phyloP scores from a whole-genome alignment of 2,797 vertebrate species.

The Crenuchus spilurus region DNA sequence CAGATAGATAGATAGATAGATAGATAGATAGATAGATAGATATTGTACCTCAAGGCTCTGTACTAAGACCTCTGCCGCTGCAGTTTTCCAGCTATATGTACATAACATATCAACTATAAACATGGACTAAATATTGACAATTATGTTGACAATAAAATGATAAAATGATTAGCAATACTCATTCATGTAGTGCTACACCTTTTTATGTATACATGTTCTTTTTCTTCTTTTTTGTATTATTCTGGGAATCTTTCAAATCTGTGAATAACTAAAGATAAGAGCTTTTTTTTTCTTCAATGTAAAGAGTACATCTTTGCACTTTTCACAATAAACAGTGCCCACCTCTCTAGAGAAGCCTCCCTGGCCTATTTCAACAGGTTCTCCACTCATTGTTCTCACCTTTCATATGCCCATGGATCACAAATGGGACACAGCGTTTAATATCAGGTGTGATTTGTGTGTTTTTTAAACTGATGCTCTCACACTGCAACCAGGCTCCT shows the following conservation, averaged over 20 bases:
- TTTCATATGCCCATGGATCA: constrained; percentile 42
- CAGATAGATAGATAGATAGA: too few relatives aligned
- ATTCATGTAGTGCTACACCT: not conserved
- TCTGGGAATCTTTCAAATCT: not conserved
- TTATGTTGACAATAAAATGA: not conserved
- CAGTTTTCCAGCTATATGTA: not conserved
- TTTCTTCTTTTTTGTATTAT: not conserved
- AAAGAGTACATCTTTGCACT: not conserved
- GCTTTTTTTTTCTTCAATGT: not conserved
- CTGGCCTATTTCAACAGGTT: constrained; percentile 34
- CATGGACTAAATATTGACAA: not conserved
- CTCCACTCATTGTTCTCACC: constrained; percentile 23
- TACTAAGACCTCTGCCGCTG: not conserved
- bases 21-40: too few relatives aligned
- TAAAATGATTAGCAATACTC: not conserved
- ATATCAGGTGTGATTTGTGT: constrained; percentile 54
- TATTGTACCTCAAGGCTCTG: not conserved
- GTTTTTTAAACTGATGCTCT: constrained; percentile 48
- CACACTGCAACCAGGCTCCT: constrained; percentile 28
- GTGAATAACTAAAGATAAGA: not conserved
- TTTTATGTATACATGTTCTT: not conserved
- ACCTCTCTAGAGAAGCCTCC: constrained; percentile 15
- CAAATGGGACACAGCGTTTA: constrained; percentile 38
- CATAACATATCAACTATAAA: not conserved
- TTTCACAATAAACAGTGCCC: not conserved